Percentiles rank a stretch among this genome's conserved stretches.
phyloP scores from a whole-genome alignment of 2,113 vertebrate species.

The zebrafish (Danio rerio) region DNA sequence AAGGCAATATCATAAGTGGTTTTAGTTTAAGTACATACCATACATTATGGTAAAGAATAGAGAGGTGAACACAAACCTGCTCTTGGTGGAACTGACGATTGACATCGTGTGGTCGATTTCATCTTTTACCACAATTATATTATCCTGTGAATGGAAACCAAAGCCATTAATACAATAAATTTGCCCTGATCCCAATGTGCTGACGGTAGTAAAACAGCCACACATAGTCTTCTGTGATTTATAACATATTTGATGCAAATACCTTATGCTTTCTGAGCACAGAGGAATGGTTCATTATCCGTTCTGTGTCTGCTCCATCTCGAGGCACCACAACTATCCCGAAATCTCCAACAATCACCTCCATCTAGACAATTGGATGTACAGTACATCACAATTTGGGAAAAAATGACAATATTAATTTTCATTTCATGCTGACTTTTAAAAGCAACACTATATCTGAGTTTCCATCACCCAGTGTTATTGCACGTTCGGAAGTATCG shows the following conservation, averaged over 20 bases:
- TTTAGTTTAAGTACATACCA: too few relatives aligned
- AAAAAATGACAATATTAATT: too few relatives aligned
- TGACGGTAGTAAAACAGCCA: background rate
- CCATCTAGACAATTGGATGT: constrained; percentile 82
- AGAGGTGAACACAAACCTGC: constrained; percentile 81
- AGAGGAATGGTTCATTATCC: constrained; percentile 97
- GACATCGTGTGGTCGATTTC: constrained; percentile 92
- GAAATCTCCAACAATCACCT: constrained; percentile 96
- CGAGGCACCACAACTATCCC: constrained; percentile 97
- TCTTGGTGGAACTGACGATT: constrained; percentile 96
- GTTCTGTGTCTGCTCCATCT: constrained; percentile 89
- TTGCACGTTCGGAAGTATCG: too few relatives aligned
- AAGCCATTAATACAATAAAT: background rate
- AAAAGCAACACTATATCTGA: too few relatives aligned
- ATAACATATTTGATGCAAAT: constrained; percentile 23
- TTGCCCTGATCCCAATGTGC: background rate
- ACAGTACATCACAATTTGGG: too few relatives aligned
- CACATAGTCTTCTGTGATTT: too few relatives aligned
- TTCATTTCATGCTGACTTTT: too few relatives aligned
- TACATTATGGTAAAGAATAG: background rate
- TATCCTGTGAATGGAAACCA: constrained; percentile 80
- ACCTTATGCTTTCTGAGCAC: constrained; percentile 97
- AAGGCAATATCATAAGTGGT: too few relatives aligned
- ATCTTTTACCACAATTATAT: constrained; percentile 91
- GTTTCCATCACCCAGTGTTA: too few relatives aligned